phyloP scores from a whole-genome alignment of 2,113 vertebrate genomes.

The Furnarius figulus region DNA sequence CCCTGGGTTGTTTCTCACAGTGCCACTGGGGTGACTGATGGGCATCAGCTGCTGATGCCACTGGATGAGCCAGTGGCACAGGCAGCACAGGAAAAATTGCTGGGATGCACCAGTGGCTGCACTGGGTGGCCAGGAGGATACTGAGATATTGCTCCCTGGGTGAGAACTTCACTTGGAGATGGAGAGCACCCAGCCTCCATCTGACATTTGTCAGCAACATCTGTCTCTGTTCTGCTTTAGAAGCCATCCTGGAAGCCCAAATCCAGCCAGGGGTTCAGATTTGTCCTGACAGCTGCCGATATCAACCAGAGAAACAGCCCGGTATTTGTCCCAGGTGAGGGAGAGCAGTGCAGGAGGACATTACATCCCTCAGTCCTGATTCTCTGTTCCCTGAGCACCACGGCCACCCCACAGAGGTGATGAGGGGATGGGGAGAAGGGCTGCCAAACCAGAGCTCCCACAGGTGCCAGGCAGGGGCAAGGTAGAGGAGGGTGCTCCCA shows the following conservation, averaged over 20 bases:
- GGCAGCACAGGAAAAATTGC: neutral
- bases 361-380: neutral
- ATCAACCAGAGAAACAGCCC: neutral
- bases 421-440: rapidly evolving
- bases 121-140: neutral
- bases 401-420: rapidly evolving
- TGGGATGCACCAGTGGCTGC: neutral
- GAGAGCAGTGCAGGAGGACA: neutral
- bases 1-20: neutral
- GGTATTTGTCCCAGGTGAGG: neutral
- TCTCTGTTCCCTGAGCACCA: neutral
- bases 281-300: neutral
- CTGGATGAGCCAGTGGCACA: rapidly evolving
- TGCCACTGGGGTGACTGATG: rapidly evolving
- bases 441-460: neutral
- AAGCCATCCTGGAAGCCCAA: neutral
- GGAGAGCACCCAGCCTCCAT: neutral
- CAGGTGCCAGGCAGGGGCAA: neutral
- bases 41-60: neutral
- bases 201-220: neutral
- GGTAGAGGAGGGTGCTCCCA: neutral
- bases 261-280: neutral
- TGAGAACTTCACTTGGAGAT: neutral
- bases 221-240: neutral
- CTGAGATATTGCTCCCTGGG: neutral